Conservation (phyloP, 2,888 invertebrate species). For the Suillia variegata region DNA sequence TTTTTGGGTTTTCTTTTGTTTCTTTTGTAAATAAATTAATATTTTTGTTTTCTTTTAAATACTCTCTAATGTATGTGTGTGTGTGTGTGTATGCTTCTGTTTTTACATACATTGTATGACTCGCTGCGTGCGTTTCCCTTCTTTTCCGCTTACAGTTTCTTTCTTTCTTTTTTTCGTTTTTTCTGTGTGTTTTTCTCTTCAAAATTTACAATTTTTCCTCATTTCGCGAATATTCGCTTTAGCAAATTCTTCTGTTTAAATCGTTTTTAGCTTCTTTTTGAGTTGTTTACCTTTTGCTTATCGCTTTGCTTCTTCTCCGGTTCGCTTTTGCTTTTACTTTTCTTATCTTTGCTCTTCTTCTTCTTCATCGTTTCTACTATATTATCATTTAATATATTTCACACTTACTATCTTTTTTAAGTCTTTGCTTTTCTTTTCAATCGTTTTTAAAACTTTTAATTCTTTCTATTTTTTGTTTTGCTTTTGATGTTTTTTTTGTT, state of each 20-base stretch:
- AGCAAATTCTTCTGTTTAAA: no score
- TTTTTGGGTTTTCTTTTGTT: neutral
- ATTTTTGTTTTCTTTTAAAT: neutral
- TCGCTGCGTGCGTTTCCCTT: no score
- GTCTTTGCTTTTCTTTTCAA: constrained; percentile 46
- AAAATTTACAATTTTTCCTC: neutral
- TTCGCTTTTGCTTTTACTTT: constrained; percentile 15
- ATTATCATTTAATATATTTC: constrained; percentile 27
- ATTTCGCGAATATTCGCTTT: no score
- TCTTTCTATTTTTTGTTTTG: constrained; percentile 13
- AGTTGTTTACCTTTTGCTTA: neutral
- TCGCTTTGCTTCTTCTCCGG: no score
- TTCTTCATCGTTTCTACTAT: constrained; percentile 17
- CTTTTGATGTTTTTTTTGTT: neutral
- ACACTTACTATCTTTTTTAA: constrained; percentile 28
- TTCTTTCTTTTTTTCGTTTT: neutral
- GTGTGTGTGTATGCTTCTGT: no score
- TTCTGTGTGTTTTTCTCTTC: neutral
- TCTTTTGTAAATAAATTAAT: neutral
- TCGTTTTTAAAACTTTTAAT: constrained; percentile 26
- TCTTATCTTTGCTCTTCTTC: constrained; percentile 10
- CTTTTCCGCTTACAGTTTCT: no score
- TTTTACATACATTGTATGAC: no score
- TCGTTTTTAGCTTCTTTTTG: no score
- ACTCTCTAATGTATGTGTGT: no score